Percentiles rank a stretch among this genome's conserved stretches.
Conservation (phyloP, 2,888 invertebrate genomes). For the Proisotoma minuta region DNA sequence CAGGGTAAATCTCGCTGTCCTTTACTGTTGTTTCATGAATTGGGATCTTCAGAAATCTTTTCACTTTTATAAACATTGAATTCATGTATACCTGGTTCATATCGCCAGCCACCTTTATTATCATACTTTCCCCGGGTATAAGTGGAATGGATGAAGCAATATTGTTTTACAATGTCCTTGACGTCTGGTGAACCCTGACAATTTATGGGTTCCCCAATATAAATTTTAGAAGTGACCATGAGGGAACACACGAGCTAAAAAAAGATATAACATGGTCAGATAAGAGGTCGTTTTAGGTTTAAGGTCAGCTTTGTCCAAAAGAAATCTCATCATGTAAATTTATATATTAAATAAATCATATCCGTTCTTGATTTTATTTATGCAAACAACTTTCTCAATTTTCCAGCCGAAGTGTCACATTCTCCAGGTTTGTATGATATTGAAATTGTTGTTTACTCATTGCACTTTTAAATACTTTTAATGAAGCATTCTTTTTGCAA, state of each 20-base stretch:
- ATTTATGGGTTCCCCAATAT: conserved; percentile 39
- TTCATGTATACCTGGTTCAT: conserved; percentile 38
- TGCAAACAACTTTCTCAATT: too few species aligned
- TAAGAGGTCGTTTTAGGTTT: neutral
- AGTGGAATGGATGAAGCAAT: conserved; percentile 41
- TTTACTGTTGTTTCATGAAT: conserved; percentile 21
- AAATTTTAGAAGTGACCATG: conserved; percentile 36
- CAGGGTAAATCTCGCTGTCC: conserved; percentile 45
- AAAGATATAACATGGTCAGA: too few species aligned
- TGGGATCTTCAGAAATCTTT: neutral
- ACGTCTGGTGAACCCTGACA: conserved; percentile 33
- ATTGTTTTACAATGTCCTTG: conserved; percentile 36
- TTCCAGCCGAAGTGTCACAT: too few species aligned
- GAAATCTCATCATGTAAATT: too few species aligned
- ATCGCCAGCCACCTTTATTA: conserved; percentile 33
- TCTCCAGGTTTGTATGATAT: too few species aligned
- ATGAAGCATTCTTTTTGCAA: conserved; percentile 13
- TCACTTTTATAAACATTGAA: neutral
- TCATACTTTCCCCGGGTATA: conserved; percentile 34
- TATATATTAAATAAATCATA: too few species aligned
- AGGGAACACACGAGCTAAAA: conserved; percentile 19
- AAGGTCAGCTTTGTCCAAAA: neutral
- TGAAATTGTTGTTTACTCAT: too few species aligned
- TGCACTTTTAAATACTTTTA: too few species aligned
- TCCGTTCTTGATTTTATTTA: too few species aligned